These are phyloP conservation scores for Lordiphosa mommai DNA, from an alignment of 1,140 invertebrate species.

Conservation along the genomic window DNA sequence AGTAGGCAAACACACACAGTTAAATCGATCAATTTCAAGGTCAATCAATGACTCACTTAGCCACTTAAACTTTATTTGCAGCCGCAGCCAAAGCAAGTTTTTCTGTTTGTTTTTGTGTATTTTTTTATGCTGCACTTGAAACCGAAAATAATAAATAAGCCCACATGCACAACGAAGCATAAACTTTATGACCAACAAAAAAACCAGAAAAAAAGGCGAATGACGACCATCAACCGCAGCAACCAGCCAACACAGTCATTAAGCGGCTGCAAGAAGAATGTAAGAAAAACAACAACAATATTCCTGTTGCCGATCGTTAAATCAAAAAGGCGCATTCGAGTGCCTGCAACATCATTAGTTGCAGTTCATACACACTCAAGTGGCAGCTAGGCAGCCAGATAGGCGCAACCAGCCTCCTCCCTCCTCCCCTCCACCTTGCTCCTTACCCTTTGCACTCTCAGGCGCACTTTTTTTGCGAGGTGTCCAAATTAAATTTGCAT, in stretches of 20 bases:
- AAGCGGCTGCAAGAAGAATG: conserved; percentile 26
- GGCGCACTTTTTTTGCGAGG: conserved; percentile 54
- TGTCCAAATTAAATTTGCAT: conserved; percentile 77
- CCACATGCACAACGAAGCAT: conserved; percentile 24
- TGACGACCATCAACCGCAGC: conserved; percentile 60
- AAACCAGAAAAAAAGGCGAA: conserved; percentile 24
- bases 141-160: conserved; percentile 35
- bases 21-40: conserved; percentile 15
- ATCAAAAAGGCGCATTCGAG: conserved; percentile 72
- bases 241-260: conserved; percentile 56
- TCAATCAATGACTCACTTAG: conserved; percentile 28
- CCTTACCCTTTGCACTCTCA: conserved; percentile 6
- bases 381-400: conserved; percentile 58
- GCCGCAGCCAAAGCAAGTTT: not conserved
- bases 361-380: conserved; percentile 71
- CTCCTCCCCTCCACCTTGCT: not conserved
- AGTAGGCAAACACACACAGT: conserved; percentile 8
- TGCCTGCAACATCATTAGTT: conserved; percentile 77
- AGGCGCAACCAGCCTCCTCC: not conserved
- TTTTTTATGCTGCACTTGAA: conserved; percentile 39
- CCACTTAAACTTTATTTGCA: conserved; percentile 23
- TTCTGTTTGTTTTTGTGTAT: not conserved
- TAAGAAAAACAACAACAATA: conserved; percentile 25
- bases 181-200: conserved; percentile 35
- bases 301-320: conserved; percentile 55